Percentiles rank a stretch among this genome's conserved stretches.
Evolutionary conservation across 2,113 vertebrate species (phyloP).

Genomic region (Ageneiosus marmoratus): DNA sequence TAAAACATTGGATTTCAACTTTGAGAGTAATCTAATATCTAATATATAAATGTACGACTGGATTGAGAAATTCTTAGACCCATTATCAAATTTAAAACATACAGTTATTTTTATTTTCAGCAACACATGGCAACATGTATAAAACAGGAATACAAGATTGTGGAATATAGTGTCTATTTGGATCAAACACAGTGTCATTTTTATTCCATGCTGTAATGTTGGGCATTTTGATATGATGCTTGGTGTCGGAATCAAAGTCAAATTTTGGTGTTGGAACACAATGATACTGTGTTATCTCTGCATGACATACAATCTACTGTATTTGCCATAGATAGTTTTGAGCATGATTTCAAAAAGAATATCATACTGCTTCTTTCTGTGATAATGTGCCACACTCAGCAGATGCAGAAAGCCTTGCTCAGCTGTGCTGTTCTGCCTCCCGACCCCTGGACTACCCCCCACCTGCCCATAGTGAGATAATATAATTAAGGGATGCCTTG

Average conservation of each 20-base stretch:
- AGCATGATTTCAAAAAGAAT: constrained; percentile 5
- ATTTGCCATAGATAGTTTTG: background rate
- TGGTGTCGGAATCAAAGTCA: background rate
- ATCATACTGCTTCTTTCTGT: background rate
- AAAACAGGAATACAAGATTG: background rate
- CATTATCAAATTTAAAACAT: background rate
- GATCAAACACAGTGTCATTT: background rate
- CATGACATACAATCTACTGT: background rate
- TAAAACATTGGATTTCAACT: background rate
- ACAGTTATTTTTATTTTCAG: background rate
- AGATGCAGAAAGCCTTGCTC: constrained; percentile 57
- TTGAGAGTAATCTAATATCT: no score
- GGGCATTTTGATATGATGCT: background rate
- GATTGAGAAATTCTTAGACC: background rate
- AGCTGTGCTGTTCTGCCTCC: constrained; percentile 49
- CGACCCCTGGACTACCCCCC: constrained; percentile 35
- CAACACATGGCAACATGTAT: background rate
- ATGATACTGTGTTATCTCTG: background rate
- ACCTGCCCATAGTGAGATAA: constrained; percentile 50
- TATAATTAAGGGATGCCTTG: constrained; percentile 60
- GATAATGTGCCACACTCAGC: constrained; percentile 44
- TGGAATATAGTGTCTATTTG: background rate
- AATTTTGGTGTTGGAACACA: background rate
- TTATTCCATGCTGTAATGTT: no score
- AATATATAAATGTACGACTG: no score